Base-by-base conservation (phyloP, 2,113 vertebrate species). In the Paracanthobrama guichenoti region DNA sequence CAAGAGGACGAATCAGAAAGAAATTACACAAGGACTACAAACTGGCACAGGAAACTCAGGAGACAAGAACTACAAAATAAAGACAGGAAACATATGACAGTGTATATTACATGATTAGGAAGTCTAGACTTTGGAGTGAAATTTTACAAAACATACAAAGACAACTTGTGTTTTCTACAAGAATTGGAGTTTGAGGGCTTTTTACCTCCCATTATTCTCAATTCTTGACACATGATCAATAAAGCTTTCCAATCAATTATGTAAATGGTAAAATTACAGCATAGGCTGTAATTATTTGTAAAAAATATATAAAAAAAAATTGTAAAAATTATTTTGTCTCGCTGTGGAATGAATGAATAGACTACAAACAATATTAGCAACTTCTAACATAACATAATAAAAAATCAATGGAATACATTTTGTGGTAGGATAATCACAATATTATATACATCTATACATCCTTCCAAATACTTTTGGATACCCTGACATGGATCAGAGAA, bases 401-500 rank as follows among this genome's bases (percentile, higher is more conserved):
- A n/a, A n/a, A n/a, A n/a, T n/a, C 6, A 5, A 14, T 64, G 5
- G 6, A 64, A 31, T 20, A 6, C 2, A 53, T 53, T 53, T 26
- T 26, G 16, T 20, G 16, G 50, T 6, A 53, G 50, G 6, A 53
- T 53, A 18, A 16, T 53, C 11, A 31, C 16, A 67, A 22, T 12
- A 5, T 44, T 2, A 13, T 2, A 13, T 53, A 24, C 79, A 81
- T 28, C 78, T 44, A 11, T 81, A 74, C 1, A n/a, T 75, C 69
- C 59, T 35, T 81, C 84, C 28, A 85, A 39, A 31, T 81, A 81
- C 22, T 66, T 81, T 10, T 22, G 4, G 28, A 66, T n/a, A 11
- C 46, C 18, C 4, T 3, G 9, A 11, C 85, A 86, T 76, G 72
- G 62, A 78, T 86, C 60, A 78, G 60, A 69, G 26, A 86, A 71